phyloP scores from a whole-genome alignment of 2,113 vertebrate species.

The Plotosus lineatus region DNA sequence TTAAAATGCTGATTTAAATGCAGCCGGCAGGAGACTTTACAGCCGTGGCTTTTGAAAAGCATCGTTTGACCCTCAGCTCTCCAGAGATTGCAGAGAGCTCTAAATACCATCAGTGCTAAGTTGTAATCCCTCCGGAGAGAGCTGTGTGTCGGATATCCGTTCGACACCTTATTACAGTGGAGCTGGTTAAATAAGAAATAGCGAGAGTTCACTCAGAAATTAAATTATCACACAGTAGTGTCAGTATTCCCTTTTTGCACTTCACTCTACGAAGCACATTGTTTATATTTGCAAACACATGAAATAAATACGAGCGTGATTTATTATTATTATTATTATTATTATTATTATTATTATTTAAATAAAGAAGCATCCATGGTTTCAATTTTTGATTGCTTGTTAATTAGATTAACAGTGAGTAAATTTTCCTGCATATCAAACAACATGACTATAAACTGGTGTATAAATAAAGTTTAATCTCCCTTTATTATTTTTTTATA shows the following conservation, averaged over 20 bases:
- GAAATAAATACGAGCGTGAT: not conserved
- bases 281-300: not conserved
- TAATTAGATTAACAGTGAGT: not conserved
- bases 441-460: not conserved
- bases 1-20: slow-evolving; percentile 73
- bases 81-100: slow-evolving; percentile 36
- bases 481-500: too few species aligned
- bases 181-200: not conserved
- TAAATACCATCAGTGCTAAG: slow-evolving; percentile 41
- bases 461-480: not conserved
- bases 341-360: too few species aligned
- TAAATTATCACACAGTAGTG: not conserved
- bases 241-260: not conserved
- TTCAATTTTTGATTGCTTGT: not conserved
- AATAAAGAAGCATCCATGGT: not conserved
- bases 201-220: not conserved
- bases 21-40: slow-evolving; percentile 55
- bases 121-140: slow-evolving; percentile 29
- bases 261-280: not conserved
- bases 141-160: not conserved
- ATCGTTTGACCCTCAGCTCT: slow-evolving; percentile 49
- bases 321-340: too few species aligned
- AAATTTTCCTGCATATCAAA: not conserved
- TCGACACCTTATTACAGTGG: not conserved
- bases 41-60: slow-evolving; percentile 51